Percentiles rank a stretch among this genome's conserved stretches.
Conservation (phyloP, 1,140 invertebrate genomes). For the Ips nitidus region DNA sequence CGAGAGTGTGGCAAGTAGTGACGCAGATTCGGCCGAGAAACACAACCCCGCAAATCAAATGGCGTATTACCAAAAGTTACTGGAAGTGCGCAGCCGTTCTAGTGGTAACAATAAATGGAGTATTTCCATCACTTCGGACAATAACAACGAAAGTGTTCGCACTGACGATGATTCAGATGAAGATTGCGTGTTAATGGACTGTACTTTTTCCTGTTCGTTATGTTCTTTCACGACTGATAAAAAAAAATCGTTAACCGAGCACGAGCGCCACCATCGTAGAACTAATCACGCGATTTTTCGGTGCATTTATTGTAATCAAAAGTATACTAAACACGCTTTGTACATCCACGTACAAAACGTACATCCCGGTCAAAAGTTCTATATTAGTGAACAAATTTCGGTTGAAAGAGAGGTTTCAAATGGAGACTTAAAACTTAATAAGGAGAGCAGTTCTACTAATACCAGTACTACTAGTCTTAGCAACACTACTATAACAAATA, state of each 20-base stretch:
- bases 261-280: constrained; percentile 10
- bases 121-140: neutral
- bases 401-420: constrained; percentile 6
- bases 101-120: neutral
- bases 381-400: neutral
- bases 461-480: no score
- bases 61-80: constrained; percentile 9
- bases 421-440: no score
- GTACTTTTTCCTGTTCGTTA: constrained; percentile 12
- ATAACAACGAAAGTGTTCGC: neutral
- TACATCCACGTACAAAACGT: constrained; percentile 10
- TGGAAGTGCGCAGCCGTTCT: constrained; percentile 1
- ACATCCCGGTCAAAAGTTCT: constrained; percentile 17
- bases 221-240: constrained; percentile 15
- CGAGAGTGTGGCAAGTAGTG: neutral
- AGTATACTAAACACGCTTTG: constrained; percentile 7
- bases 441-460: no score
- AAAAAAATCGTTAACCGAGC: constrained; percentile 1
- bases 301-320: constrained; percentile 14
- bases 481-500: no score
- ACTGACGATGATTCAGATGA: neutral
- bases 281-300: neutral
- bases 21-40: neutral
- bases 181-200: constrained; percentile 1
- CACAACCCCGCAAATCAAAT: neutral